phyloP scores from a whole-genome alignment of 2,888 invertebrate species.

The Aphidius colemani region DNA sequence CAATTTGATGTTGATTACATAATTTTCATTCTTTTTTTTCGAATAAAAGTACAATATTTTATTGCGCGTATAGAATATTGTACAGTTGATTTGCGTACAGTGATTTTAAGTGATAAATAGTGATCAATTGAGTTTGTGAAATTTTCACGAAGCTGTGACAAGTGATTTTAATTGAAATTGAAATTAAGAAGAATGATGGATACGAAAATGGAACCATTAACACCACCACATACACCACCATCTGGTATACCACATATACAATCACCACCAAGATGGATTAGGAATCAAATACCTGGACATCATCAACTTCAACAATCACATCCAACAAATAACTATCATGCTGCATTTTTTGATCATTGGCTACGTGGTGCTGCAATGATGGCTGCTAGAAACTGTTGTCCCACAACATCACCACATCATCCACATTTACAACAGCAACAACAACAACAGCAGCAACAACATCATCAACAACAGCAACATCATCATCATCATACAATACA shows the following conservation, averaged over 20 bases:
- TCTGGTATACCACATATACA: conserved; percentile 32
- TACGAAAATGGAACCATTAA: conserved; percentile 54
- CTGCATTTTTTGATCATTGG: conserved; percentile 52
- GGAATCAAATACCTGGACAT: conserved; percentile 38
- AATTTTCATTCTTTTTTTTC: neutral
- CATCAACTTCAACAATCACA: conserved; percentile 30
- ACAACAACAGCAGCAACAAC: conserved; percentile 37
- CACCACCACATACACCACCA: conserved; percentile 55
- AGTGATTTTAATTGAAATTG: neutral
- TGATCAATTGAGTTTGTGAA: neutral
- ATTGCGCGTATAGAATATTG: too few relatives aligned
- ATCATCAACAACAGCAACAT: conserved; percentile 44
- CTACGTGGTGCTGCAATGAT: conserved; percentile 50
- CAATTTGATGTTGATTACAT: too few relatives aligned
- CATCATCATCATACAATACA: conserved; percentile 61
- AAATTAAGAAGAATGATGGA: conserved; percentile 42
- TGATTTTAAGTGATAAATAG: conserved; percentile 1
- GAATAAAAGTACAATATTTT: too few relatives aligned
- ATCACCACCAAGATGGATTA: conserved; percentile 44
- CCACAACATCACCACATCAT: conserved; percentile 58
- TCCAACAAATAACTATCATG: conserved; percentile 41
- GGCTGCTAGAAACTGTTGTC: conserved; percentile 58
- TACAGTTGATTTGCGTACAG: neutral
- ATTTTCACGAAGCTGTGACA: neutral
- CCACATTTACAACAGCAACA: conserved; percentile 55